A percentile compares a stretch with the other conserved stretches of the same genome.
Evolutionary conservation across 2,113 vertebrate genomes (phyloP).

Genomic region (Dipodomys stephensi): DNA sequence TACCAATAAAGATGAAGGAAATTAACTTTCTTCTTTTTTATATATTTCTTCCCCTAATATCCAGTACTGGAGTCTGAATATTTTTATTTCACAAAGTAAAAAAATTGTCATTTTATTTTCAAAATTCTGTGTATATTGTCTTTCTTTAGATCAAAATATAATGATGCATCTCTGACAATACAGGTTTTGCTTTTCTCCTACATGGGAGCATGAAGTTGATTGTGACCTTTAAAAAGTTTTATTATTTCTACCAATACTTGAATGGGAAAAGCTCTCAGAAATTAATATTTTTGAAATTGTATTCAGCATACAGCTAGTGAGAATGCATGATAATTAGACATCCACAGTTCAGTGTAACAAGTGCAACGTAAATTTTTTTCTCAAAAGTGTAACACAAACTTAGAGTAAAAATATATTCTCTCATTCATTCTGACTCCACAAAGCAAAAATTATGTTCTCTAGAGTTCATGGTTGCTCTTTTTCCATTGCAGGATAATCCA

Average conservation of each 20-base stretch:
- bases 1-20: neutral
- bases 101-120: neutral
- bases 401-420: neutral
- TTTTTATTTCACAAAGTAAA: neutral
- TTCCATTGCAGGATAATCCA: neutral
- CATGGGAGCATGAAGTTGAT: neutral
- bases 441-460: neutral
- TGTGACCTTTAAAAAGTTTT: constrained; percentile 21
- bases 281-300: neutral
- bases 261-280: neutral
- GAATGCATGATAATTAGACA: neutral
- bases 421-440: neutral
- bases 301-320: neutral
- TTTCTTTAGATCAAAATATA: neutral
- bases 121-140: neutral
- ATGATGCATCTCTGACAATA: neutral
- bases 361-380: neutral
- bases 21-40: neutral
- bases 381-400: neutral
- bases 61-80: neutral
- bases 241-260: neutral
- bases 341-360: neutral
- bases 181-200: neutral
- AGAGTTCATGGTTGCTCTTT: neutral
- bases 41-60: accelerated